Evolutionary conservation across 2,113 vertebrate genomes (phyloP), one percentile per base, ranked within the genome.

Genomic region (Apodemus sylvaticus): DNA sequence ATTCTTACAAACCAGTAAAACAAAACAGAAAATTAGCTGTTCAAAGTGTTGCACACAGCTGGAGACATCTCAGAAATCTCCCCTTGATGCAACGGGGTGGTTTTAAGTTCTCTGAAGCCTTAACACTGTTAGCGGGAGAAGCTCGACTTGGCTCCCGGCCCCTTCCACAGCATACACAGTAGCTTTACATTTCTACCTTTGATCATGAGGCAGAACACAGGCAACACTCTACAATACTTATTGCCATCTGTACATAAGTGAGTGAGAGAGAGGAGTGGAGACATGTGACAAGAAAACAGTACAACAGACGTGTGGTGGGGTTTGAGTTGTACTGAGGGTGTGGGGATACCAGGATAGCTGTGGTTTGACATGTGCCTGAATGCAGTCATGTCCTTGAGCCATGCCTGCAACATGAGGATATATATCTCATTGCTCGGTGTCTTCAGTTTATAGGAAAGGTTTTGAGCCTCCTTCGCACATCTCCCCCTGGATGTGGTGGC

Each of bases 401-500:
- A 79, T 39, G 26, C 91, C 66, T 78, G 36, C 74, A 90, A 29
- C 17, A 31, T 53, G 77, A 42, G 16, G 39, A 85, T 70, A 66
- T 36, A 58, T 48, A 45, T 8, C 81, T 31, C 90, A 70, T 70
- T 36, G 60, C 62, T 93, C 29, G 34, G 70, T 31, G 79, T 91
- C 10, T 78, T 77, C 93, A 98, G 98, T 98, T 99, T 97, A 98
- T 98, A 94, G 94, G 97, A 98, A 98, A 98, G 98, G 99, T 98
- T 98, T 97, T 96, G 94, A 98, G 96, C 55, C 70, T 95, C 64
- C 96, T 97, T 96, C 97, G 86, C 79, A 92, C 64, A 94, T 34
- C 74, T 92, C 88, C 53, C 73, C 88, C 88, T 96, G 64, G 78
- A 45, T 94, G 95, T 96, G 94, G 97, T 97, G 93, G 86, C 96